Evolutionary conservation across 2,888 invertebrate genomes (phyloP), one percentile per base, ranked within the genome.

Genomic region (Amphipoea oculea): DNA sequence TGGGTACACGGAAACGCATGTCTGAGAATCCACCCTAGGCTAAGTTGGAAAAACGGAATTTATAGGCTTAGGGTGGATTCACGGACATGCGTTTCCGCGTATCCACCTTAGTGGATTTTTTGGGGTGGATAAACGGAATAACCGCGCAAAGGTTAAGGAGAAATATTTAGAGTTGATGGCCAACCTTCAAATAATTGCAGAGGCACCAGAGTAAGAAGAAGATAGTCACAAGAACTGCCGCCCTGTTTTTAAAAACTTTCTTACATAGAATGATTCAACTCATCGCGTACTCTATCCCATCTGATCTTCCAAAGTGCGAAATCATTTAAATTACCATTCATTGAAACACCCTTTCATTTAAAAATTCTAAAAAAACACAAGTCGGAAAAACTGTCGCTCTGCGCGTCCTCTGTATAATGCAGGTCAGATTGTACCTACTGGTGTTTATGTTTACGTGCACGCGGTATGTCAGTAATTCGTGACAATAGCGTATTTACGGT

Each of bases 251-350:
- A 40, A 80, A 68, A 73, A 60, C 36, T 48, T n/a, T 73, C 95
- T 95, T 93, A 96, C 96, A 92, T 90, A 78, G 90, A 91, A 62
- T 76, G 85, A 2, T 89, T 91, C 40, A 96, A 89, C 78, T 96
- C 96, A 72, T 94, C 91, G 3, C 92, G 90, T 20, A 96, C 96
- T 87, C 86, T 92, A 82, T 94, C 93, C 96, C 96, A 96, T 91
- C 90, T 94, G 65, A 90, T 90, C 90, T 93, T 95, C 96, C 96
- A 96, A 81, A 89, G 72, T 4, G 92, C 92, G 75, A 95, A 96
- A 89, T 96, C 95, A 65, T 92, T 91, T 66, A 90, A 80, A 89
- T 93, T 89, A 63, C 81, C 90, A 86, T 89, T 77, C 90, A 89
- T 89, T 90, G 84, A 89, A 42, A 83, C 71, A 80, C 71, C 63